Base-by-base conservation (phyloP, 2,888 invertebrate species). In the Nymphalis c-album region DNA sequence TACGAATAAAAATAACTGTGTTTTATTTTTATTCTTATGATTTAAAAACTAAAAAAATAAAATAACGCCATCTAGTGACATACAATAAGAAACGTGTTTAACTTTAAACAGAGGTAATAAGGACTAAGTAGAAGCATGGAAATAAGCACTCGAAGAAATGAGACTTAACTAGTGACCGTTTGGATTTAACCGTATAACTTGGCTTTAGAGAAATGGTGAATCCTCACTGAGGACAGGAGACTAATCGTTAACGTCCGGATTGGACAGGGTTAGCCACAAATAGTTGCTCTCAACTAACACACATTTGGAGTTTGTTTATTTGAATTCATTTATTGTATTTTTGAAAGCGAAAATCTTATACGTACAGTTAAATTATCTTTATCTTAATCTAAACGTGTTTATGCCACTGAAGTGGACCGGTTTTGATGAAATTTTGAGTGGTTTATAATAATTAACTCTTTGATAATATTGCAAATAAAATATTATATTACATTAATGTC, bases 121-220 rank as follows among this genome's bases (percentile, higher is more conserved):
- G 13, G 26, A 45, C 45, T 45, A 45, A n/a, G 35, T 40, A 40
- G 35, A 40, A 8, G 53, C 40, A 22, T 40, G n/a, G 3, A 60
- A 60, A 60, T 22, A 58, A 58, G 40, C 8, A 46, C 22, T 47
- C 16, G 47, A 57, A 57, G 57, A 57, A 57, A 57, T 18, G 51
- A 47, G 46, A 61, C 61, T 53, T 66, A 61, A 55, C 60, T 55
- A 61, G 31, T 35, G 35, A 66, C 35, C 53, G 20, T 66, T 60
- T 66, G 55, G 61, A 61, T 55, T 61, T 66, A 65, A 58, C 58
- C 57, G 59, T 31, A 50, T 17, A 67, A 64, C 60, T 57, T 57
- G 53, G 57, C 57, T 68, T 64, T 64, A 60, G 64, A 60, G 64
- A 60, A 68, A 60, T 57, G 64, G 55, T 13, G 60, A 55, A 60